Evolutionary conservation across 1,140 invertebrate species (phyloP).

Genomic region (Hetaerina americana): DNA sequence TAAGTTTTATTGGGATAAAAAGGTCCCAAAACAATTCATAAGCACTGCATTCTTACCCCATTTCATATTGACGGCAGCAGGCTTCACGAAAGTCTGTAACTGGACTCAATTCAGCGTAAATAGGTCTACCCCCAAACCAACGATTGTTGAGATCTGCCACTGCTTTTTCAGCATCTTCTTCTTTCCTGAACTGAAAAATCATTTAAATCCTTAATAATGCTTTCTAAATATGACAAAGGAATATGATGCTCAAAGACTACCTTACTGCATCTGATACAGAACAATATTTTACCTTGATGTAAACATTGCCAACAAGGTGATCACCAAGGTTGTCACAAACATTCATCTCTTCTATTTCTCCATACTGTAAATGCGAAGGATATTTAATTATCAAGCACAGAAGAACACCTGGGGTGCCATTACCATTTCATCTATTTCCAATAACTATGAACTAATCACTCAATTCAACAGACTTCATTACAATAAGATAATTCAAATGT

Average conservation of each 20-base stretch:
- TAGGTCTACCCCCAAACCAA: slow-evolving; percentile 97
- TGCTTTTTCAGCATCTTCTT: slow-evolving; percentile 96
- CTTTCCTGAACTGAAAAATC: slow-evolving; percentile 75
- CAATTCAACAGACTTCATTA: too few species aligned
- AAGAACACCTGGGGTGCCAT: too few species aligned
- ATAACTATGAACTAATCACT: too few species aligned
- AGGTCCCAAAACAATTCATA: not conserved
- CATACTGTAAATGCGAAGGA: slow-evolving; percentile 49
- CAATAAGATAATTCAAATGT: too few species aligned
- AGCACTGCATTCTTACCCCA: slow-evolving; percentile 50
- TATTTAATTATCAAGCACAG: too few species aligned
- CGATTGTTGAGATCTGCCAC: slow-evolving; percentile 94
- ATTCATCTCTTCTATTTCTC: slow-evolving; percentile 99
- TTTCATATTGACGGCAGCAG: slow-evolving; percentile 97
- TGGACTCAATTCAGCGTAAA: slow-evolving; percentile 94
- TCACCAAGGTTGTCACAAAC: slow-evolving; percentile 98
- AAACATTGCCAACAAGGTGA: slow-evolving; percentile 95
- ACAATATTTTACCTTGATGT: slow-evolving; percentile 82
- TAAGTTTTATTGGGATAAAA: not conserved
- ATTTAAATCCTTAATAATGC: not conserved
- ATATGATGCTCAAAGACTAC: too few species aligned
- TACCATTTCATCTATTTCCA: too few species aligned
- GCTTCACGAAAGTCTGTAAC: slow-evolving; percentile 98
- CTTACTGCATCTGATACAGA: too few species aligned
- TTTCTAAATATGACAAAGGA: not conserved